Base-by-base conservation (phyloP, 2,113 vertebrate species). In the Hippocampus zosterae region DNA sequence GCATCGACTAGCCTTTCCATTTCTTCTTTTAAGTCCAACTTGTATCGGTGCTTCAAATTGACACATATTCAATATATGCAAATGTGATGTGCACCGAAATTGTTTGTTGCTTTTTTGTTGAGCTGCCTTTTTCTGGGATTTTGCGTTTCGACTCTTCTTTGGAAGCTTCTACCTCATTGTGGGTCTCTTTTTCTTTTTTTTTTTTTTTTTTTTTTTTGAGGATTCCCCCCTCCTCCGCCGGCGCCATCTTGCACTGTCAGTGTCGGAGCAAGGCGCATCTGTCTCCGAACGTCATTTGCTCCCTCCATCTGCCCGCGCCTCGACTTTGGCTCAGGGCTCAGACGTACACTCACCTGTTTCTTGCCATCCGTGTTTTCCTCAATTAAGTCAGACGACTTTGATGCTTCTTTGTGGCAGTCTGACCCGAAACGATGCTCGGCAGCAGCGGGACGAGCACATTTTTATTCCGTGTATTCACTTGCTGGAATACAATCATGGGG, bases 231-330 rank as follows among this genome's bases (percentile, higher is more conserved):
- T 13, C 12, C 13, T 21, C 33, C 48, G 8, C 63, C 18, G 0
- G 15, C 21, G 71, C 57, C 62, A 57, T 33, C 59, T 57, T 61
- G 21, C 77, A 67, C 63, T 42, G 76, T 53, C 48, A 75, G 72
- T 72, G 67, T 59, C 23, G 63, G 13, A 77, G 11, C 46, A 50
- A 50, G 46, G 41, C 77, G 80, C 81, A 80, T 71, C 76, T 85
- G 72, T 68, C 57, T 76, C 80, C 42, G 40, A 76, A 74, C 74
- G 65, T 72, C 75, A 69, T 75, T 74, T 75, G 65, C 42, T 69
- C 48, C n/a, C 67, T 70, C 78, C 74, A 76, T 84, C 83, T 84
- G 79, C 65, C 21, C 52, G 65, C 23, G 67, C 70, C 77, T 55
- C n/a, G 75, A 77, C 79, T 74, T 69, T 42, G 33, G 69, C 65